phyloP scores from a whole-genome alignment of 2,113 vertebrate species.

The Micromys minutus region DNA sequence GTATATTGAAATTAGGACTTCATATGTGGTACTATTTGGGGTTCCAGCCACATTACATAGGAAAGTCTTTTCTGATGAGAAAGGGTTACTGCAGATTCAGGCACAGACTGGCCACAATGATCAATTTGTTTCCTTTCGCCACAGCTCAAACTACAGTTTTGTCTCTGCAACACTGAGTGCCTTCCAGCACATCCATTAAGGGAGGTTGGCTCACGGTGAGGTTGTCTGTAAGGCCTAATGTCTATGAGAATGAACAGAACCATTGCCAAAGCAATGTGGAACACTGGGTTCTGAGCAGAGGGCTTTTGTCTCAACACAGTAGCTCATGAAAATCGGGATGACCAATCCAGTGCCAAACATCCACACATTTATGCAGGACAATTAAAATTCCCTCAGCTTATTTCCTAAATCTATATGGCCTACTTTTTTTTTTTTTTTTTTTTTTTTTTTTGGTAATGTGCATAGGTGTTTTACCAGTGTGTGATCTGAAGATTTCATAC shows the following conservation, averaged over 20 bases:
- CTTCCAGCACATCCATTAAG: constrained; percentile 81
- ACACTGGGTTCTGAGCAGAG: constrained; percentile 66
- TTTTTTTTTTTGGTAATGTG: background rate
- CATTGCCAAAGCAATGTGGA: constrained; percentile 23
- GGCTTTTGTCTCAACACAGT: background rate
- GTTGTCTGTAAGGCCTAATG: constrained; percentile 60
- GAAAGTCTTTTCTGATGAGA: constrained; percentile 47
- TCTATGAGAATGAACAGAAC: constrained; percentile 51
- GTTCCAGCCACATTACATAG: constrained; percentile 37
- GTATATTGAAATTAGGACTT: constrained; percentile 14
- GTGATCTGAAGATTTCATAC: background rate
- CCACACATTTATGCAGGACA: constrained; percentile 18
- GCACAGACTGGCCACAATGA: constrained; percentile 61
- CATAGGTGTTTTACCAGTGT: background rate
- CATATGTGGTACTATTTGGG: constrained; percentile 42
- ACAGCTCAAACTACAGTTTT: constrained; percentile 77
- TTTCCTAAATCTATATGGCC: background rate
- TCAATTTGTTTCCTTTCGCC: constrained; percentile 73
- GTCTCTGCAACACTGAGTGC: constrained; percentile 64
- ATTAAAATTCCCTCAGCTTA: background rate
- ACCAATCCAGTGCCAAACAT: constrained; percentile 33
- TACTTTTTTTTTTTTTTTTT: background rate
- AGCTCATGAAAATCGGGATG: constrained; percentile 40
- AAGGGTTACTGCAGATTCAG: constrained; percentile 50
- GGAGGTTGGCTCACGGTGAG: constrained; percentile 61